Evolutionary conservation across 64 coral and sea anemone genomes (phyloP).

Genomic region (Porites lutea): DNA sequence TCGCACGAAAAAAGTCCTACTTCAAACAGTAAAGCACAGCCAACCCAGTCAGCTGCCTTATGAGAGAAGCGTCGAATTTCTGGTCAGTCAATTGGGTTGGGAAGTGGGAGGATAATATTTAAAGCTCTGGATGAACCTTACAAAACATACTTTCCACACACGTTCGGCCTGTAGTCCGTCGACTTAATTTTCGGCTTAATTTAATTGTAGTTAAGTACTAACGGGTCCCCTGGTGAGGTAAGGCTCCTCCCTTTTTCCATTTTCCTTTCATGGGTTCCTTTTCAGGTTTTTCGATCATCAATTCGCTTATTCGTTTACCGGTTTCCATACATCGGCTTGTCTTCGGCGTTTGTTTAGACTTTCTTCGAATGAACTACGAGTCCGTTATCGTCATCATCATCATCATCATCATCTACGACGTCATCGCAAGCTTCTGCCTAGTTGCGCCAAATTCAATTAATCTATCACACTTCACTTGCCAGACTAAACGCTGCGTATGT

Average conservation of each 20-base stretch:
- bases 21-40: no score
- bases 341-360: not conserved
- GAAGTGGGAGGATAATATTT: not conserved
- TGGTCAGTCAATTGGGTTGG: not conserved
- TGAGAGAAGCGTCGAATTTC: no score
- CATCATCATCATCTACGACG: no score
- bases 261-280: not conserved
- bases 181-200: slow-evolving; percentile 12
- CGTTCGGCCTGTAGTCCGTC: slow-evolving; percentile 12
- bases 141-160: slow-evolving; percentile 34
- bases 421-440: no score
- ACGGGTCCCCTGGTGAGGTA: not conserved
- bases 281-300: not conserved
- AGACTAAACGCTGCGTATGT: no score
- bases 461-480: no score
- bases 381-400: not conserved
- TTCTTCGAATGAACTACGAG: not conserved
- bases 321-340: not conserved
- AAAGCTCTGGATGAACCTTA: not conserved
- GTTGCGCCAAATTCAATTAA: no score
- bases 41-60: no score
- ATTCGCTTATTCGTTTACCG: not conserved
- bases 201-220: not conserved
- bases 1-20: no score
- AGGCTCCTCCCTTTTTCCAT: not conserved